phyloP scores from a whole-genome alignment of 53 echinoderm and acorn worm genomes.

The Antedon mediterranea region DNA sequence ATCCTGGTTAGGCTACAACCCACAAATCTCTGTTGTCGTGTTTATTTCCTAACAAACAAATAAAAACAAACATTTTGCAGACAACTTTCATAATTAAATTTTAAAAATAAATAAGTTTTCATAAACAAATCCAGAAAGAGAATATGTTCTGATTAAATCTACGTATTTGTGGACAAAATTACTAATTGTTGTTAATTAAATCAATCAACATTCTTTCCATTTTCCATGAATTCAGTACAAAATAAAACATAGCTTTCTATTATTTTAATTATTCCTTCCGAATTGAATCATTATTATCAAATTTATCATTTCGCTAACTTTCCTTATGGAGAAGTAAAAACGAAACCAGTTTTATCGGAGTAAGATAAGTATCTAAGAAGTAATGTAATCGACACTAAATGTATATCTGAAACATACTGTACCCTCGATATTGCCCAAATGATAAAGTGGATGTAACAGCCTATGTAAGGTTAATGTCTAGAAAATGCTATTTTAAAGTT shows the following conservation, averaged over 20 bases:
- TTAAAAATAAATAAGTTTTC: too few relatives aligned
- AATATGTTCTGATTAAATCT: too few relatives aligned
- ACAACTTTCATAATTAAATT: too few relatives aligned
- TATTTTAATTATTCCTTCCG: not conserved
- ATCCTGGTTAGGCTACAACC: too few relatives aligned
- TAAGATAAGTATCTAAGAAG: not conserved
- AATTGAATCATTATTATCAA: not conserved
- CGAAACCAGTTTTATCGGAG: not conserved
- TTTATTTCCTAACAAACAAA: too few relatives aligned
- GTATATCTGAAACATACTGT: too few relatives aligned
- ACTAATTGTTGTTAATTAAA: not conserved
- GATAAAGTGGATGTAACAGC: too few relatives aligned
- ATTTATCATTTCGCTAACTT: not conserved
- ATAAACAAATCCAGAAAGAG: not conserved
- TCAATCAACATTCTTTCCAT: not conserved
- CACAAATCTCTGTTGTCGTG: too few relatives aligned
- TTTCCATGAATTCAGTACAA: not conserved
- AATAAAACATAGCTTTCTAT: not conserved
- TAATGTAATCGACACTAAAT: not conserved
- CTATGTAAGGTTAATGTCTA: not conserved
- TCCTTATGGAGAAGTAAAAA: not conserved
- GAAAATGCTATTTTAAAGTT: not conserved
- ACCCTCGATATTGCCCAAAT: too few relatives aligned
- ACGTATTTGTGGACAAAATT: too few relatives aligned
- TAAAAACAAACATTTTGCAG: too few relatives aligned